Evolutionary conservation across 2,113 vertebrate genomes (phyloP), one percentile per base, ranked within the genome.

Genomic region (Amia ocellicauda): DNA sequence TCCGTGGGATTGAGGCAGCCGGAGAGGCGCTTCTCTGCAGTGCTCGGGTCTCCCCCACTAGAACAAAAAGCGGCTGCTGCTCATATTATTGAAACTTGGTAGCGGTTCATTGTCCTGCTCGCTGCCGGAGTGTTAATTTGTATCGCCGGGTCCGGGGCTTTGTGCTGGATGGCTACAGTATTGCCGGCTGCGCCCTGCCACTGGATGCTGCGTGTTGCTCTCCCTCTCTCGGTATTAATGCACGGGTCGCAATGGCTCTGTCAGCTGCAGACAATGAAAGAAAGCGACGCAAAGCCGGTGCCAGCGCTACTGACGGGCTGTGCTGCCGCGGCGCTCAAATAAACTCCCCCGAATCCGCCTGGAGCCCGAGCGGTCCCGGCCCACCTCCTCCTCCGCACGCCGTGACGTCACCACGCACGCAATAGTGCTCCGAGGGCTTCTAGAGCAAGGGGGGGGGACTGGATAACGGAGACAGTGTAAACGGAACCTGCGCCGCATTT

Each of bases 11-110:
- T 58, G 61, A 77, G 52, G 66, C 74, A 56, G 69, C 53, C 72
- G 65, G 69, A 69, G 68, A 22, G 27, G 51, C 47, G 28, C 67
- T 69, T 67, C 74, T 74, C 67, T 66, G 85, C 87, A 78, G 85
- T 77, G 84, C 82, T 71, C 76, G 70, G 69, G 66, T 79, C 77
- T 75, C 11, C 11, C 80, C 74, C 69, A 71, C 60, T 82, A 82
- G 76, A 86, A 82, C 79, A 69, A 80, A 80, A 85, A 86, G 79
- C 77, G 83, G 70, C 75, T 78, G 70, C 67, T 73, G 72, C 27
- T 87, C 89, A 91, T 86, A 82, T 83, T 76, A 86, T 66, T 67
- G 75, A 69, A 87, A 83, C 83, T 80, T 85, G 80, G 83, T 78
- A 79, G 78, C 82, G 82, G 78, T 76, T 83, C 88, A 91, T 90